A percentile compares a stretch with the other conserved stretches of the same genome.
These are phyloP conservation scores for Bos indicus DNA, from an alignment of 2,113 vertebrate species.

Conservation along the genomic window DNA sequence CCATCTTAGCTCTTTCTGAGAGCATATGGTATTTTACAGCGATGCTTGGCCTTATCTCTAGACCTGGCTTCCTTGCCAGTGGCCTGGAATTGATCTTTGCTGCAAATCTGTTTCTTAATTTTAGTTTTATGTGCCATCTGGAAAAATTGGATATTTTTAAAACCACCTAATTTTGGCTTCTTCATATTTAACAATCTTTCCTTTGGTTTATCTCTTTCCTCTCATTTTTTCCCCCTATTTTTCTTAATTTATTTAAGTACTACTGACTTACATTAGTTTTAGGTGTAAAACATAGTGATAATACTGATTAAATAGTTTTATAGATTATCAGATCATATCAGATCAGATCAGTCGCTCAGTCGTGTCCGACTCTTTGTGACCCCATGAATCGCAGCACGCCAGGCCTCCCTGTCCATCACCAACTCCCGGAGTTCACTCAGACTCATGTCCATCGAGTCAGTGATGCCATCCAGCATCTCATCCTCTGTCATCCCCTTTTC, in stretches of 20 bases:
- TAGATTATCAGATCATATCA: too few species aligned
- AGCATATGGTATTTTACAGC: neutral
- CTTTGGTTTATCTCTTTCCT: neutral
- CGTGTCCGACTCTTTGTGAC: too few species aligned
- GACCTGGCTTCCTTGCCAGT: neutral
- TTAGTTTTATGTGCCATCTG: neutral
- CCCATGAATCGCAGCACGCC: too few species aligned
- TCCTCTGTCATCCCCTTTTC: too few species aligned
- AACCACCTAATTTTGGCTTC: neutral
- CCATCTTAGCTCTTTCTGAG: neutral
- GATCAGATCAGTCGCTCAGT: too few species aligned
- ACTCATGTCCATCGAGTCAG: too few species aligned
- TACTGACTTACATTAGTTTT: neutral
- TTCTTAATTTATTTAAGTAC: neutral
- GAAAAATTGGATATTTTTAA: neutral
- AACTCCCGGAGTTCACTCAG: too few species aligned
- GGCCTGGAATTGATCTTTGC: neutral
- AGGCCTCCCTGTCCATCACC: too few species aligned
- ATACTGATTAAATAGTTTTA: too few species aligned
- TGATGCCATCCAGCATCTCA: too few species aligned
- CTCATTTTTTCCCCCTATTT: fast-evolving
- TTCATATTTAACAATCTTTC: neutral
- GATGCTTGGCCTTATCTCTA: neutral
- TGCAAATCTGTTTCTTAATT: neutral
- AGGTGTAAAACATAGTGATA: neutral